A percentile compares a stretch with the other conserved stretches of the same genome.
phyloP scores from a whole-genome alignment of 1,140 invertebrate species.

The Argopecten irradians region DNA sequence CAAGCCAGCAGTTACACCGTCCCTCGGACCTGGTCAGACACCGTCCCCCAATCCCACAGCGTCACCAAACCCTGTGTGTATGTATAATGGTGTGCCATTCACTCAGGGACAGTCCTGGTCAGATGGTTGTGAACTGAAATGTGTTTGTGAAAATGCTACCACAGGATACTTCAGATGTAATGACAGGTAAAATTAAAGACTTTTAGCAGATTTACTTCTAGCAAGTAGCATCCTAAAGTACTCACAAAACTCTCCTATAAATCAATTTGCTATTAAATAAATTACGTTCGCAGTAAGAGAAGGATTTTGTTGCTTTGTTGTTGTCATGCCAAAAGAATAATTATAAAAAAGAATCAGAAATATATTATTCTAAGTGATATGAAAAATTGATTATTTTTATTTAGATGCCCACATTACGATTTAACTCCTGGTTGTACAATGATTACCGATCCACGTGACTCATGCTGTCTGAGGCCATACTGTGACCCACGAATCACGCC shows the following conservation, averaged over 20 bases:
- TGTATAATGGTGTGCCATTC: slow-evolving; percentile 64
- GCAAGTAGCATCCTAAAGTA: no score
- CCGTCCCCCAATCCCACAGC: not conserved
- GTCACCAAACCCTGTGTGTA: slow-evolving; percentile 46
- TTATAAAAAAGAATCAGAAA: no score
- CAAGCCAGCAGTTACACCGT: slow-evolving; percentile 32
- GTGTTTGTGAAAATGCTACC: slow-evolving; percentile 64
- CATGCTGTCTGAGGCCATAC: slow-evolving; percentile 62
- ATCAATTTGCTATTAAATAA: no score
- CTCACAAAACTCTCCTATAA: no score
- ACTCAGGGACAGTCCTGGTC: slow-evolving; percentile 60
- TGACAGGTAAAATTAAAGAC: slow-evolving; percentile 54
- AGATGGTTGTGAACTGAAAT: slow-evolving; percentile 65
- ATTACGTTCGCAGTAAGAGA: no score
- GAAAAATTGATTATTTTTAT: no score
- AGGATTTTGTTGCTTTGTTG: no score
- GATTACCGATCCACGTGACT: slow-evolving; percentile 60
- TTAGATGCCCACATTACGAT: slow-evolving; percentile 65
- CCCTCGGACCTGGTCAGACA: slow-evolving; percentile 27
- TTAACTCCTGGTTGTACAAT: slow-evolving; percentile 62
- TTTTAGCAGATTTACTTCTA: no score
- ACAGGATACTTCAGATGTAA: slow-evolving; percentile 64
- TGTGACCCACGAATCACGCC: slow-evolving; percentile 56
- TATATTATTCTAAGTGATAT: no score
- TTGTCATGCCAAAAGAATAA: no score